Evolutionary conservation across 2,113 vertebrate species (phyloP).

Genomic region (Pithys albifrons): DNA sequence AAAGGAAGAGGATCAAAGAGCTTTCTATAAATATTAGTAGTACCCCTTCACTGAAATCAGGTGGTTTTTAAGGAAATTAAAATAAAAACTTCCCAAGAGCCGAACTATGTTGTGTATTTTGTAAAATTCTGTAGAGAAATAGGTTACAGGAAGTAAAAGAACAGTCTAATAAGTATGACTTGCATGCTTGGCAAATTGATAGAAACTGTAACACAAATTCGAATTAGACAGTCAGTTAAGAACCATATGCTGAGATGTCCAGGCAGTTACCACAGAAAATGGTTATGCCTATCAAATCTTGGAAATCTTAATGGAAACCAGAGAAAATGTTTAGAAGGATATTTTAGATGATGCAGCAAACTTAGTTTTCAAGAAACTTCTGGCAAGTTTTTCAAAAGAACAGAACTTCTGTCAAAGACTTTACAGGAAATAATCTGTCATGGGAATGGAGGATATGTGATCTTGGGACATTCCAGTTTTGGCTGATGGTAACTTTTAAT

Average conservation of each 20-base stretch:
- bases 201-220: neutral
- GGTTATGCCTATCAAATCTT: neutral
- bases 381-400: neutral
- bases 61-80: neutral
- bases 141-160: neutral
- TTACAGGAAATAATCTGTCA: neutral
- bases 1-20: neutral
- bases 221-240: neutral
- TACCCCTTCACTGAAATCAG: neutral
- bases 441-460: neutral
- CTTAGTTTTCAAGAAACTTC: neutral
- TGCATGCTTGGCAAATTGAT: neutral
- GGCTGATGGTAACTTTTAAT: neutral
- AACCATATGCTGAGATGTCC: neutral
- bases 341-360: neutral
- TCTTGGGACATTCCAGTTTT: neutral
- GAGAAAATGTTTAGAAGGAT: neutral
- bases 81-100: neutral
- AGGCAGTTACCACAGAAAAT: neutral
- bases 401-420: neutral
- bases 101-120: neutral
- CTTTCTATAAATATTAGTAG: neutral
- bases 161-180: neutral
- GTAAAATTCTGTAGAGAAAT: neutral
- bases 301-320: neutral